Evolutionary conservation across 1,140 invertebrate species (phyloP), one percentile per base, ranked within the genome.

Genomic region (Monomorium pharaonis): DNA sequence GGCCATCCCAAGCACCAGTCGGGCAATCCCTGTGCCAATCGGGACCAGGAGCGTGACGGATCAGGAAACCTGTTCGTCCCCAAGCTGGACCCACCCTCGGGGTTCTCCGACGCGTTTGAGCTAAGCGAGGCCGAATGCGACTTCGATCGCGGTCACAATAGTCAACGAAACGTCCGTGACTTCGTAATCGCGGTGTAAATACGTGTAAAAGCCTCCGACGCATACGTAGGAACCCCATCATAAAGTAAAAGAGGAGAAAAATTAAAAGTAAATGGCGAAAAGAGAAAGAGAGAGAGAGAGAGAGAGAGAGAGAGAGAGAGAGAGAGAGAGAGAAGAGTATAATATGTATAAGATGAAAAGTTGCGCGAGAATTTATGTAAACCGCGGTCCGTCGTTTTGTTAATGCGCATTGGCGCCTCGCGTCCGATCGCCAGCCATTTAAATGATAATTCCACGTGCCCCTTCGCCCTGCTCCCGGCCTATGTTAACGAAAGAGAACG

Each of bases 61-160:
- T 92, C 94, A 93, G 93, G 94, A 94, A 94, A 93, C 94, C 94
- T 96, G 95, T 96, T 96, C 94, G 93, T 95, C 93, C 95, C 96
- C 92, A 95, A 96, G 90, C 94, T 96, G 93, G 95, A 96, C 92
- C 96, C 96, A 92, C 96, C 96, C 91, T 94, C 95, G 90, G 94
- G 95, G 33, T 96, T 96, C 94, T 95, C 96, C 92, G 96, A 96
- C 93, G 94, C 95, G 90, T 94, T 95, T 93, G 96, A 96, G 93
- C 92, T 96, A 92, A 96, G 95, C 92, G 95, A 96, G 85, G 94
- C 94, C 60, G 95, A 95, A 91, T 95, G 94, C 92, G 95, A 96
- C 91, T 91, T 95, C 83, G 95, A 95, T 90, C 94, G 94, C 76
- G 87, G 88, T 54, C 88, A 90, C 83, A 86, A 62, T 67, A 91